Conservation (phyloP, 2,113 vertebrate genomes). For the Uropsilus gracilis region DNA sequence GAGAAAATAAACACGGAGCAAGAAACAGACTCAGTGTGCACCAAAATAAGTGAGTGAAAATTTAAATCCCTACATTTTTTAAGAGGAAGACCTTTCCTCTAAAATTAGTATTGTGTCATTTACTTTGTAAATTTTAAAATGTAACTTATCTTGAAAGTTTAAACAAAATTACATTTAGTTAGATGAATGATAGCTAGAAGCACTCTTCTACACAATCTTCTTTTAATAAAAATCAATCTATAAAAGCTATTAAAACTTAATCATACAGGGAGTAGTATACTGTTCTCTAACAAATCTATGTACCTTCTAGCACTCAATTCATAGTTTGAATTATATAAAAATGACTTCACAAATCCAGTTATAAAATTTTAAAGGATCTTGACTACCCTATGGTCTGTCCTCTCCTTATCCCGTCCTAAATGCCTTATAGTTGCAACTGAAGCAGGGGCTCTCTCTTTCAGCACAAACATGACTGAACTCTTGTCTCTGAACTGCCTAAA, state of each 20-base stretch:
- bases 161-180: constrained; percentile 23
- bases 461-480: background rate
- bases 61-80: background rate
- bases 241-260: constrained; percentile 3
- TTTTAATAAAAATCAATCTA: constrained; percentile 12
- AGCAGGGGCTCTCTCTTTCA: background rate
- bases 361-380: constrained; percentile 11
- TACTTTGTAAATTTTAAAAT: constrained; percentile 34
- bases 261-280: background rate
- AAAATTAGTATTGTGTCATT: constrained; percentile 45
- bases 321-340: constrained; percentile 9
- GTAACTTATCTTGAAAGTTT: constrained; percentile 20
- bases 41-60: background rate
- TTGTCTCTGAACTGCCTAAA: background rate
- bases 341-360: constrained; percentile 36
- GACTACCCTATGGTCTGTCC: background rate
- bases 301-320: background rate
- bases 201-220: constrained; percentile 13
- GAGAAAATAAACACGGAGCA: background rate
- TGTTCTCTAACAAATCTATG: background rate
- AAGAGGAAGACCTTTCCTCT: background rate
- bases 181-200: constrained; percentile 7
- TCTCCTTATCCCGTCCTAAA: background rate
- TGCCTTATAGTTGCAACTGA: background rate
- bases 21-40: background rate